Evolutionary conservation across 2,888 invertebrate species (phyloP).

Genomic region (Coenonympha glycerion): DNA sequence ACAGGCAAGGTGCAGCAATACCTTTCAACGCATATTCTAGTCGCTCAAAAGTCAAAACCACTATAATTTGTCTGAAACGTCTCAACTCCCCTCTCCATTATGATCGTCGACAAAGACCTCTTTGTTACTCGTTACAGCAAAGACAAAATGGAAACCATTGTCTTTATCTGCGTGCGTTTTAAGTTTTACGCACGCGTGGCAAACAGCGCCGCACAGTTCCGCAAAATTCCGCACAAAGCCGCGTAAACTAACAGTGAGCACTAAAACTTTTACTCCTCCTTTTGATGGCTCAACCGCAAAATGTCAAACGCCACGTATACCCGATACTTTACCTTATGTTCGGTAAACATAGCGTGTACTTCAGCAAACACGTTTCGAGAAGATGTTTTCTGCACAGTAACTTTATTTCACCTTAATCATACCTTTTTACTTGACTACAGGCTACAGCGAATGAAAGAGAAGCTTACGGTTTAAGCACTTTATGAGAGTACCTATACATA

Average conservation of each 20-base stretch:
- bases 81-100: neutral
- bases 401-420: conserved; percentile 15
- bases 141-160: conserved; percentile 10
- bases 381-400: conserved; percentile 4
- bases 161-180: conserved; percentile 35
- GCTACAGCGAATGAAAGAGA: neutral
- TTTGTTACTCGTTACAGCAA: neutral
- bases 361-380: neutral
- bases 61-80: neutral
- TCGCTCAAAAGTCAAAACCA: too few species aligned
- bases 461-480: neutral
- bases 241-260: conserved; percentile 47
- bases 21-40: too few species aligned
- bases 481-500: too few species aligned
- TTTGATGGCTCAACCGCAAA: conserved; percentile 22
- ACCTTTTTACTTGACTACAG: neutral
- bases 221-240: too few species aligned
- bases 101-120: neutral
- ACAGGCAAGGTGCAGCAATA: too few species aligned
- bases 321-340: neutral
- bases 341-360: neutral
- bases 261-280: conserved; percentile 51
- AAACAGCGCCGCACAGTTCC: conserved; percentile 31
- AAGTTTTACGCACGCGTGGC: conserved; percentile 39
- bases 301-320: conserved; percentile 5